A percentile compares a stretch with the other conserved stretches of the same genome.
phyloP scores from a whole-genome alignment of 2,797 vertebrate genomes.

The Lagorchestes hirsutus region DNA sequence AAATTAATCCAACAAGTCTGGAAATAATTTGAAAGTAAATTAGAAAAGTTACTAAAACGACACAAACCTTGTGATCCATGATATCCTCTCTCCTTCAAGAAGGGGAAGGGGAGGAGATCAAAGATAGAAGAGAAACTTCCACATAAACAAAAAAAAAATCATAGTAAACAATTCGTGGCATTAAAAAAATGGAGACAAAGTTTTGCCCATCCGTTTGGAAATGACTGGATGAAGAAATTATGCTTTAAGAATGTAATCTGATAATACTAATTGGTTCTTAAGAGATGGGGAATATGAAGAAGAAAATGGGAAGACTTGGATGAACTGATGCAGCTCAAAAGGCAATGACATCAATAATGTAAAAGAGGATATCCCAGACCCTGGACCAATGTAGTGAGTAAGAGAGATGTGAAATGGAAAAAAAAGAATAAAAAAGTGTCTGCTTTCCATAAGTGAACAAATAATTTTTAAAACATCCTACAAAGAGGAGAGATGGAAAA shows the following conservation, averaged over 20 bases:
- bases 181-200: not conserved
- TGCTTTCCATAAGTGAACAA: not conserved
- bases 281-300: not conserved
- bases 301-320: not conserved
- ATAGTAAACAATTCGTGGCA: not conserved
- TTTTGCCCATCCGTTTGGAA: not conserved
- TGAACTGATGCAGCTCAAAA: not conserved
- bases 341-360: not conserved
- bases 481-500: too few relatives aligned
- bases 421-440: not conserved
- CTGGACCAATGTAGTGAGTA: not conserved
- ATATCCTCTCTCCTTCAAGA: not conserved
- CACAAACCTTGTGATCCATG: not conserved
- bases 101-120: not conserved
- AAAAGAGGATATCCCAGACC: not conserved
- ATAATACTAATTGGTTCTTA: not conserved
- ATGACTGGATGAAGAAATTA: not conserved
- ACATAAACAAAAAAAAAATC: not conserved
- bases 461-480: too few relatives aligned
- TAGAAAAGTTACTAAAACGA: not conserved
- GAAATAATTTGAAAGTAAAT: not conserved
- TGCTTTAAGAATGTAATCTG: not conserved
- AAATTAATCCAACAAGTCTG: not conserved
- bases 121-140: not conserved
- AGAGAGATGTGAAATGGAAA: not conserved